Conservation (phyloP, 2,113 vertebrate species). For the Actinemys pallida region DNA sequence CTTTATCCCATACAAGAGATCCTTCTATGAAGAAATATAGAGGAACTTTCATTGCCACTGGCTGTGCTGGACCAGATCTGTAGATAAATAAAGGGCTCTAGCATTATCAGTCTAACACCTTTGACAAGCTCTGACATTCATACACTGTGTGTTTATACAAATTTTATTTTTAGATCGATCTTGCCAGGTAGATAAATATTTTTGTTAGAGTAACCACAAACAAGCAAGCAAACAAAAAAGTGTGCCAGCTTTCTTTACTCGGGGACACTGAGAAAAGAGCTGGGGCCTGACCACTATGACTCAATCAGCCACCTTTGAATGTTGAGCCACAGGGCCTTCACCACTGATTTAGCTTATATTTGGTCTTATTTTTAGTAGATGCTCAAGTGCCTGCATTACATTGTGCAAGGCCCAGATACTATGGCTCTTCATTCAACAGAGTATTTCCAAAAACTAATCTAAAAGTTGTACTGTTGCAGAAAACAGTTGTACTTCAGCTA, state of each 20-base stretch:
- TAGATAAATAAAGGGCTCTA: neutral
- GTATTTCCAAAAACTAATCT: neutral
- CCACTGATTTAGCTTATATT: neutral
- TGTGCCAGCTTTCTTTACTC: neutral
- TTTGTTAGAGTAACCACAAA: too few relatives aligned
- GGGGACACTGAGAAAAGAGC: neutral
- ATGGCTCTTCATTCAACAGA: neutral
- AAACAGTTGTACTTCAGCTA: neutral
- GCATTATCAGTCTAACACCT: neutral
- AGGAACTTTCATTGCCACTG: neutral
- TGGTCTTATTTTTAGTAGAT: neutral
- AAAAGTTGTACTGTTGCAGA: too few relatives aligned
- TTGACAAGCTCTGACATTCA: neutral
- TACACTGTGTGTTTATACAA: too few relatives aligned
- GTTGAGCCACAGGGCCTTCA: neutral
- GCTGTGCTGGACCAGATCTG: neutral
- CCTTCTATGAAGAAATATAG: accelerated
- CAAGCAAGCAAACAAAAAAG: too few relatives aligned
- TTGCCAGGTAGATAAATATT: neutral
- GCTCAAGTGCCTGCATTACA: neutral
- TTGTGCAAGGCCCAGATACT: neutral
- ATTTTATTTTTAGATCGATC: neutral
- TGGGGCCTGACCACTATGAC: neutral
- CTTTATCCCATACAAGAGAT: neutral
- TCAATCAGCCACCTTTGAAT: neutral